Percentiles rank a stretch among this genome's conserved stretches.
phyloP scores from a whole-genome alignment of 2,113 vertebrate species.

The Tragelaphus scriptus region DNA sequence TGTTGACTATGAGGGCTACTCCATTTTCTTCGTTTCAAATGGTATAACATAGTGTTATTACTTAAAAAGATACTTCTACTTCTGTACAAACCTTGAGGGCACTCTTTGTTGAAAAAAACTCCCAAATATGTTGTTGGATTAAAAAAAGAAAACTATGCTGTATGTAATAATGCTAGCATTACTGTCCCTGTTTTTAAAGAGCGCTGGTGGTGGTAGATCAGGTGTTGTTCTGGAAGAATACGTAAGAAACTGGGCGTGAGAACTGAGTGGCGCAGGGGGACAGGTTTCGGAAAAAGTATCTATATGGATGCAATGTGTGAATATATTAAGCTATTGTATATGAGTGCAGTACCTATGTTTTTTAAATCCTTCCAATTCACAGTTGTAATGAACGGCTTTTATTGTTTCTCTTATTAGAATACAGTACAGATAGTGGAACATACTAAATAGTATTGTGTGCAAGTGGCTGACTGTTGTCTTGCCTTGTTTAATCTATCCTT shows the following conservation, averaged over 20 bases:
- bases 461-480: not conserved
- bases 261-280: not conserved
- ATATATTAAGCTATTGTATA: not conserved
- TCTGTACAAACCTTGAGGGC: not conserved
- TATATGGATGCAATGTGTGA: not conserved
- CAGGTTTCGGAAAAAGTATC: not conserved
- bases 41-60: not conserved
- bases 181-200: not conserved
- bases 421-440: not conserved
- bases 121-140: not conserved
- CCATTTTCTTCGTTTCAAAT: not conserved
- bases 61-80: not conserved
- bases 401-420: conserved; percentile 25
- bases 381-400: not conserved
- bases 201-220: not conserved
- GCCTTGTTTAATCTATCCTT: not conserved
- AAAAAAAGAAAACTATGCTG: not conserved
- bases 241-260: not conserved
- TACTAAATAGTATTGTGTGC: not conserved
- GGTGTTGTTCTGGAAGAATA: conserved; percentile 6
- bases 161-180: not conserved
- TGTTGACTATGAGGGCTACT: not conserved
- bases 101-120: not conserved
- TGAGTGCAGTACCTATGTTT: not conserved
- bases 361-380: not conserved